phyloP scores from a whole-genome alignment of 2,797 vertebrate genomes.

The Octomys mimax region DNA sequence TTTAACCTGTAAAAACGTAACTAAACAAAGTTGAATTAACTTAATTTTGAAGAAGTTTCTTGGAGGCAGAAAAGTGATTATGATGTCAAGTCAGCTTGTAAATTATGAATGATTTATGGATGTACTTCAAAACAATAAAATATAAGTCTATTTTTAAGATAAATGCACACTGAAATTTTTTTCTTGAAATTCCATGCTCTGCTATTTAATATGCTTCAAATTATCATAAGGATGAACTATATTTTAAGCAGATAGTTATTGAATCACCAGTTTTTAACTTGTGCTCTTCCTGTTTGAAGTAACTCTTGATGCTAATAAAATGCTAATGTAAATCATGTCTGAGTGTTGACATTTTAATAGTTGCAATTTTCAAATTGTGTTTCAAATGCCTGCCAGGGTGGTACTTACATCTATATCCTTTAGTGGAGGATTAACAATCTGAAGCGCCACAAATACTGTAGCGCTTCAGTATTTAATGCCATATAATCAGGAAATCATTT shows the following conservation, averaged over 20 bases:
- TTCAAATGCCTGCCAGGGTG: neutral
- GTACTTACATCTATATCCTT: neutral
- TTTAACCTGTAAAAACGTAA: conserved; percentile 59
- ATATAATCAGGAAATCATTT: neutral
- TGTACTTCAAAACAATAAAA: conserved; percentile 50
- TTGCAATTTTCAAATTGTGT: neutral
- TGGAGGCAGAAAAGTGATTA: conserved; percentile 26
- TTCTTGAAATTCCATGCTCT: neutral
- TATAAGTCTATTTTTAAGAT: neutral
- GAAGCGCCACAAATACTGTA: neutral
- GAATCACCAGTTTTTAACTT: neutral
- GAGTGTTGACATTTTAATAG: neutral
- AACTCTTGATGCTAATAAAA: neutral
- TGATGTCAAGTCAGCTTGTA: conserved; percentile 6
- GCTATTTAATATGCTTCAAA: conserved; percentile 2
- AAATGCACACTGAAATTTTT: neutral
- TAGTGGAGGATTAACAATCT: neutral
- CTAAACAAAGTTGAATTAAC: conserved; percentile 68
- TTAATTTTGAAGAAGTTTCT: conserved; percentile 61
- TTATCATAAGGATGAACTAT: neutral
- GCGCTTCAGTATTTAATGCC: neutral
- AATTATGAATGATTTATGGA: conserved; percentile 7
- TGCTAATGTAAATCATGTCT: neutral
- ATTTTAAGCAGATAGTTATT: neutral
- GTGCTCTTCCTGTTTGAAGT: neutral